Base-by-base conservation (phyloP, 2,113 vertebrate genomes). In the Callionymus lyra region DNA sequence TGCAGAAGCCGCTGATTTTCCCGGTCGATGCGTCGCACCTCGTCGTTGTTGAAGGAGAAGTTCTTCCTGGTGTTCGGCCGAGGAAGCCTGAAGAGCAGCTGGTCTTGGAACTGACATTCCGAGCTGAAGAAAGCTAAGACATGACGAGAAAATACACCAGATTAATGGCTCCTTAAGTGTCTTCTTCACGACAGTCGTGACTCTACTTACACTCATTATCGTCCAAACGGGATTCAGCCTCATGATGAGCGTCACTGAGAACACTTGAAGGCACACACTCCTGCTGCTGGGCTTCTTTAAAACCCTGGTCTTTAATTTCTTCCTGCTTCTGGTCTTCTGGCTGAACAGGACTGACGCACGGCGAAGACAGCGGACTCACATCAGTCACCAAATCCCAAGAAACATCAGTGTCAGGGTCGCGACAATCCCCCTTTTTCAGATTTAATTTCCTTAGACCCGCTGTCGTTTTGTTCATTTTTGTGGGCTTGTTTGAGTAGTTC, bases 1-100 rank as follows among this genome's bases (percentile, higher is more conserved):
- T 73, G 87, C 2, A 97, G 82, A 54, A 98, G 70, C 18, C 92
- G 85, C 66, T 93, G 91, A 78, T 98, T 97, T 76, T 97, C 93
- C 1, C 49, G 81, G 54, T 96, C 92, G 43, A 97, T 98, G 15
- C 83, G 76, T 11, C 72, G 81, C 16, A 95, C 90, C 46, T 98
- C 90, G 0, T 90, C 85, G 40, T 85, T 90, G 41, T 68, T 82
- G 67, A 98, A 98, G 6, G 92, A 90, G 67, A 82, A 98, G 69
- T 97, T 97, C 76, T 89, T 96, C 50, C 84, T 84, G 48, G 67
- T 49, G 51, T 53, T 6, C 42, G 36, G 34, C 77, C 53, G 17
- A 86, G 72, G 10, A 61, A 80, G 52, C 8, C 80, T 68, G 10
- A 86, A 43, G n/a, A 67, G 60, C 53, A 81, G 33, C 42, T 59